Base-by-base conservation (phyloP, 2,797 vertebrate genomes). In the Poliocrania exsul region DNA sequence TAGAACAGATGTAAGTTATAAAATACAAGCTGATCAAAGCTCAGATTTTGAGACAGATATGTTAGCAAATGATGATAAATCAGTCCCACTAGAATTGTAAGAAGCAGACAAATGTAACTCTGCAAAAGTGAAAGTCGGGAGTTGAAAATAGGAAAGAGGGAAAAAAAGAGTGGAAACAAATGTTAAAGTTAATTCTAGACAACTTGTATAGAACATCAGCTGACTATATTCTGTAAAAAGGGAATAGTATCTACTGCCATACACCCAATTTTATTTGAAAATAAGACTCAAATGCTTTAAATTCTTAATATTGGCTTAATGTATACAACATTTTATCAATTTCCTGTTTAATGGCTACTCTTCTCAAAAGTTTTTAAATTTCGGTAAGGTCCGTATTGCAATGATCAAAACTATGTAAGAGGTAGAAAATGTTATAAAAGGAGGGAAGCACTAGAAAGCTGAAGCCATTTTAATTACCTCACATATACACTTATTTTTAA, bases 31-130 rank as follows among this genome's bases (percentile, higher is more conserved):
- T 99, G 99, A 99, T 99, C 99, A 99, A 99, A 99, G 99, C 98
- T 97, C 92, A 97, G 98, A 98, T 98, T 98, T 98, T 98, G 98
- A 99, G 99, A 99, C 98, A 99, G 98, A 99, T 99, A 99, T 97
- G 97, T 98, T 98, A 97, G 98, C 99, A 99, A 99, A 99, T 99
- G 99, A 99, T 99, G 99, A 99, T 99, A 98, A 99, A 99, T 99
- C 98, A 97, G 98, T 99, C 99, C 99, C 99, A 94, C 98, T 97
- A 98, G 99, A 99, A 98, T 98, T 98, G 98, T 98, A 99, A 99
- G 98, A 96, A 98, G 98, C 97, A 98, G 98, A 98, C 97, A 97
- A 99, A 99, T 99, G 98, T 99, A 98, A 98, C 98, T 89, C 98
- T 95, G 98, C 97, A 97, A 97, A 97, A 98, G 98, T 96, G 96